Conservation (phyloP, 2,113 vertebrate species). For the Columba livia region DNA sequence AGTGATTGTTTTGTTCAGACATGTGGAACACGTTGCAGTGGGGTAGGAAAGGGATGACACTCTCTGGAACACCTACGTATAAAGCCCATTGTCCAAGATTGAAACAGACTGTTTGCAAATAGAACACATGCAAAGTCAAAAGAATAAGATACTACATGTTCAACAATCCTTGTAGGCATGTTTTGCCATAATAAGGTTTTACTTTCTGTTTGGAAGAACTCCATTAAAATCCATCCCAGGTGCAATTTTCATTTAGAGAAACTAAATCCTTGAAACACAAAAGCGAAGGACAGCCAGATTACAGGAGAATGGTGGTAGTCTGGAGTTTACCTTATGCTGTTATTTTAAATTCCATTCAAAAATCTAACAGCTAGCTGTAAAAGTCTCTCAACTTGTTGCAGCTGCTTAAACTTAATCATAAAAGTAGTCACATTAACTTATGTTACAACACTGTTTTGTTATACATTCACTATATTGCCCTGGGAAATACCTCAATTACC, state of each 20-base stretch:
- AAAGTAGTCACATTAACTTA: neutral
- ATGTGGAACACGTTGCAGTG: accelerated
- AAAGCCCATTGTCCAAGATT: neutral
- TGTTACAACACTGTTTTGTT: neutral
- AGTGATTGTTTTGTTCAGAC: neutral
- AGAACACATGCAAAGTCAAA: neutral
- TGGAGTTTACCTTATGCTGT: neutral
- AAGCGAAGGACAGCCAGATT: neutral
- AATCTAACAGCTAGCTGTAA: neutral
- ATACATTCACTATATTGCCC: neutral
- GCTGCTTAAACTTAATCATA: neutral
- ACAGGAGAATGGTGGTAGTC: neutral
- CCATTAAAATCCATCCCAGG: neutral
- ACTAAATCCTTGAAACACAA: neutral
- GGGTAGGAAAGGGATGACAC: neutral
- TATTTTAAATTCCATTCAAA: neutral
- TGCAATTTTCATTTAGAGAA: neutral
- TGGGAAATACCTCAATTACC: neutral
- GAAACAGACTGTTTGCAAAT: neutral
- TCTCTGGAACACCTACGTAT: neutral
- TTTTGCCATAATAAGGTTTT: neutral
- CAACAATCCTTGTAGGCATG: neutral
- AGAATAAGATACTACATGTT: neutral
- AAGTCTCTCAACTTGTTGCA: neutral
- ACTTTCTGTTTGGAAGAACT: neutral